Evolutionary conservation across 2,888 invertebrate species (phyloP).

Genomic region (Dorcus hopei): DNA sequence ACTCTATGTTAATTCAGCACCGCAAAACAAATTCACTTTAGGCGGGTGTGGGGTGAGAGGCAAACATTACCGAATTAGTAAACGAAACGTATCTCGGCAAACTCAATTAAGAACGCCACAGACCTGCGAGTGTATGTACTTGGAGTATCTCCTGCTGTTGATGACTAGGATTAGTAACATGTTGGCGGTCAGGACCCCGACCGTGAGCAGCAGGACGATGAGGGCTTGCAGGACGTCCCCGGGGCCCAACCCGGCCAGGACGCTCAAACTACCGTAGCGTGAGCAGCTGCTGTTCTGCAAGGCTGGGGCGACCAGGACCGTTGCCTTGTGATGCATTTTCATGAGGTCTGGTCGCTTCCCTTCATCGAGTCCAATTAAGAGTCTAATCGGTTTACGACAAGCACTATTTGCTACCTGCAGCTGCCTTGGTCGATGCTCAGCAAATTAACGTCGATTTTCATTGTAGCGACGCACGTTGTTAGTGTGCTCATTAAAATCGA

Average conservation of each 20-base stretch:
- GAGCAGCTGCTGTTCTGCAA: conserved; percentile 82
- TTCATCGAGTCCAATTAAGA: conserved; percentile 3
- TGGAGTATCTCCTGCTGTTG: conserved; percentile 78
- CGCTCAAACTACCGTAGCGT: conserved; percentile 60
- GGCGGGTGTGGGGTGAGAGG: no score
- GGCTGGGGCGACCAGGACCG: conserved; percentile 74
- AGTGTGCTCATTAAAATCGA: no score
- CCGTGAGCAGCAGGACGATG: conserved; percentile 71
- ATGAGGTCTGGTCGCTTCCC: not conserved
- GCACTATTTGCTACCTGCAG: conserved; percentile 2
- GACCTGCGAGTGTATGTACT: conserved; percentile 86
- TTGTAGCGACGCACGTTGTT: no score
- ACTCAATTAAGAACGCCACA: conserved; percentile 24
- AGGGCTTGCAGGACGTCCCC: conserved; percentile 74
- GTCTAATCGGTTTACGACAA: not conserved
- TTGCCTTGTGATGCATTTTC: conserved; percentile 55
- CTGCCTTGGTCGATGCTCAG: not conserved
- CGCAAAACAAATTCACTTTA: no score
- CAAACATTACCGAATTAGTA: no score
- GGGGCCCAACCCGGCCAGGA: conserved; percentile 62
- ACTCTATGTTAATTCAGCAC: no score
- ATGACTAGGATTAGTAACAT: conserved; percentile 77
- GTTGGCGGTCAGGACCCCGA: conserved; percentile 78
- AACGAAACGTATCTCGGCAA: no score
- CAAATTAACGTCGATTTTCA: no score